A percentile compares a stretch with the other conserved stretches of the same genome.
Conservation (phyloP, 92 coral and sea anemone genomes). For the Diadumene lineata region DNA sequence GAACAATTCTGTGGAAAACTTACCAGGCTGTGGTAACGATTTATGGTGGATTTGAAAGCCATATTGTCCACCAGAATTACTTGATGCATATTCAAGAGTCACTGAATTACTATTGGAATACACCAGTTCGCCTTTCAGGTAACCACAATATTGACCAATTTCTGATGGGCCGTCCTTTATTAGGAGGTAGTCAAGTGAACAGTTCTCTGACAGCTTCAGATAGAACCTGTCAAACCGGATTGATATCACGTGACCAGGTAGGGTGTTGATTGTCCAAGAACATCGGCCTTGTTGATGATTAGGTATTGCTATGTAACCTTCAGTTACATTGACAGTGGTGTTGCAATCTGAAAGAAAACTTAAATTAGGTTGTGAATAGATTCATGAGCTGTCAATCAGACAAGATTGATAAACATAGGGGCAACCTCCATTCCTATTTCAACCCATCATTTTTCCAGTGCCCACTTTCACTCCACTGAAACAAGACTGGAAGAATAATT, state of each 20-base stretch:
- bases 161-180: constrained; percentile 25
- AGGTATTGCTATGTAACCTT: constrained; percentile 43
- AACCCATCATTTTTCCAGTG: too few relatives aligned
- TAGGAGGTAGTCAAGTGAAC: constrained; percentile 49
- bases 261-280: constrained; percentile 50
- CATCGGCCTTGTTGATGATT: constrained; percentile 34
- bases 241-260: constrained; percentile 47
- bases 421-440: too few relatives aligned
- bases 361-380: too few relatives aligned
- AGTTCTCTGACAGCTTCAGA: constrained; percentile 27
- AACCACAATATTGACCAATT: constrained; percentile 47
- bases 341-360: constrained; percentile 53
- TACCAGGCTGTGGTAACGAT: constrained; percentile 10
- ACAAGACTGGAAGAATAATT: too few relatives aligned
- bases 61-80: background rate
- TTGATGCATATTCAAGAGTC: constrained; percentile 16
- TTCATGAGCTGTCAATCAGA: too few relatives aligned
- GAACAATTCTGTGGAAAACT: too few relatives aligned
- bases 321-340: constrained; percentile 26
- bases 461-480: too few relatives aligned
- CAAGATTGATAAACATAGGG: too few relatives aligned
- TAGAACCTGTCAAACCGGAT: constrained; percentile 44
- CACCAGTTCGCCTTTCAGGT: constrained; percentile 37
- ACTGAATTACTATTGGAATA: constrained; percentile 28
- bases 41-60: constrained; percentile 36